A percentile compares a stretch with the other conserved stretches of the same genome.
Evolutionary conservation across 2,797 vertebrate species (phyloP).

Genomic region (Oreortyx pictus): DNA sequence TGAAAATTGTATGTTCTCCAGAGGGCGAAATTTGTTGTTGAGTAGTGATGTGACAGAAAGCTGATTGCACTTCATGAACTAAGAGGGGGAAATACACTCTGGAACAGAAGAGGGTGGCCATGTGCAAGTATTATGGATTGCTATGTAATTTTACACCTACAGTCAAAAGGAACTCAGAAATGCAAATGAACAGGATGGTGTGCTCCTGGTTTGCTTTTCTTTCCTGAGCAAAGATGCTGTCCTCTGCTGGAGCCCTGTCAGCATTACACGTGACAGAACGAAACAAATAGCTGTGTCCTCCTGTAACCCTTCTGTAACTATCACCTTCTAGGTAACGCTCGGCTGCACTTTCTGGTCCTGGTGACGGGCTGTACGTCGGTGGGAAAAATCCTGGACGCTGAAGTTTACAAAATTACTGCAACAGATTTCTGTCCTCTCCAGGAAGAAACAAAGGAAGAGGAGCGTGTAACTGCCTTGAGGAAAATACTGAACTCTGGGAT

Average conservation of each 20-base stretch:
- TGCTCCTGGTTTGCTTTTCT: background rate
- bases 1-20: background rate
- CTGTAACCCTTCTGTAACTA: conserved; percentile 41
- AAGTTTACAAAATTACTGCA: conserved; percentile 84
- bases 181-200: rapidly evolving
- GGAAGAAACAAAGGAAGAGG: conserved; percentile 81
- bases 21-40: background rate
- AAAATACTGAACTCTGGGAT: conserved; percentile 82
- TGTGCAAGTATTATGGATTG: background rate
- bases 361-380: conserved; percentile 83
- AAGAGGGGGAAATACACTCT: background rate
- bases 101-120: background rate
- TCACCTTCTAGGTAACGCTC: conserved; percentile 73
- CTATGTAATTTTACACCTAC: background rate
- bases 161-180: background rate
- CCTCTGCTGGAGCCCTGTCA: background rate
- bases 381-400: conserved; percentile 82
- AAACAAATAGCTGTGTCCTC: background rate
- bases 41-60: background rate
- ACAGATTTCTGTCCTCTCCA: conserved; percentile 84
- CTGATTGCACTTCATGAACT: background rate
- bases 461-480: conserved; percentile 76
- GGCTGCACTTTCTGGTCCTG: conserved; percentile 82
- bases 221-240: conserved; percentile 1
- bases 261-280: background rate